Conservation (phyloP, 2,113 vertebrate genomes). For the Martes martes region DNA sequence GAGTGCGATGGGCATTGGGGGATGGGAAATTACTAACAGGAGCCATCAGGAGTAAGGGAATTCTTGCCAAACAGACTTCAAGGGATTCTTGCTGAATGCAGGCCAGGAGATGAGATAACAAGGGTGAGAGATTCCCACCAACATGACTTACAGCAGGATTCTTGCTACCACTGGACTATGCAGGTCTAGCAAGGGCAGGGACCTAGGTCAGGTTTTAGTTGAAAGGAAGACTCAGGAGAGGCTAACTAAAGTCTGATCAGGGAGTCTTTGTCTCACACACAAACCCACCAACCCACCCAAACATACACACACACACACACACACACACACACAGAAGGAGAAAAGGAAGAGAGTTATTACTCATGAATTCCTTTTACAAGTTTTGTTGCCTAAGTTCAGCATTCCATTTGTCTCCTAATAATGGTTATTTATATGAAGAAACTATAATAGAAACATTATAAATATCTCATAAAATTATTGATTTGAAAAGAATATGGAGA, state of each 20-base stretch:
- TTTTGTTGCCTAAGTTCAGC: conserved; percentile 1
- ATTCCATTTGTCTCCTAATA: not conserved
- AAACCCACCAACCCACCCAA: not conserved
- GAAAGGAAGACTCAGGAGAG: not conserved
- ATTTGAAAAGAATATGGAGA: not conserved
- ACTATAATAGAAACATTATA: not conserved
- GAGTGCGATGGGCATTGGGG: accelerated
- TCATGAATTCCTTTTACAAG: not conserved
- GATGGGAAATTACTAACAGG: not conserved
- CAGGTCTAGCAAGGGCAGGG: not conserved
- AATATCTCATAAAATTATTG: not conserved
- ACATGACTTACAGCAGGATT: not conserved
- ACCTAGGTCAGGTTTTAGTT: not conserved
- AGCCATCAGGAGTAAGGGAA: not conserved
- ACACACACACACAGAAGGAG: not conserved
- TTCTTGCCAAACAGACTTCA: not conserved
- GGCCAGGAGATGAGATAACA: not conserved
- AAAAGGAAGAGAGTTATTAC: not conserved
- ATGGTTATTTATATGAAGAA: not conserved
- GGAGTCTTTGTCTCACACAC: not conserved
- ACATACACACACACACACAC: not conserved
- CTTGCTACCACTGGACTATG: not conserved
- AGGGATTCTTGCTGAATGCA: not conserved
- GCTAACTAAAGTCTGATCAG: not conserved
- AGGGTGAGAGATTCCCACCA: not conserved